phyloP scores from a whole-genome alignment of 2,797 vertebrate species.

The Propithecus deckenii region DNA sequence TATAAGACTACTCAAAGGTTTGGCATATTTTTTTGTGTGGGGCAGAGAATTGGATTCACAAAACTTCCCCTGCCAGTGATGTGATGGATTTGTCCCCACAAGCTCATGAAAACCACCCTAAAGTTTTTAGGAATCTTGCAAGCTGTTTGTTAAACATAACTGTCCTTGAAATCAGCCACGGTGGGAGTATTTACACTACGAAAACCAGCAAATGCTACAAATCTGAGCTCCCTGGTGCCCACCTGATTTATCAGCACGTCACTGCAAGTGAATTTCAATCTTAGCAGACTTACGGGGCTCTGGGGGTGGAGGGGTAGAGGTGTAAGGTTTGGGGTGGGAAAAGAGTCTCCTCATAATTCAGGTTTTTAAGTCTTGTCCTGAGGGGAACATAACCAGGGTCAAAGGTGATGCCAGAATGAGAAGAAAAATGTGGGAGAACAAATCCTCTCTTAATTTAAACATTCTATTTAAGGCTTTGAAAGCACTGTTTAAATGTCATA shows the following conservation, averaged over 20 bases:
- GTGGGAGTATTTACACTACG: neutral
- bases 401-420: constrained; percentile 32
- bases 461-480: constrained; percentile 50
- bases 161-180: neutral
- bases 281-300: neutral
- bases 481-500: constrained; percentile 13
- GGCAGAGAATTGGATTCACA: neutral
- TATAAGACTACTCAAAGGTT: neutral
- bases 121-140: neutral
- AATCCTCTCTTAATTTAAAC: constrained; percentile 25
- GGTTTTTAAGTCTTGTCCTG: constrained; percentile 6
- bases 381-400: constrained; percentile 3
- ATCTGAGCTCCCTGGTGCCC: neutral
- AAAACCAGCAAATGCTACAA: neutral
- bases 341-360: neutral
- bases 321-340: neutral
- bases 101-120: neutral
- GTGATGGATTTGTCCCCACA: neutral
- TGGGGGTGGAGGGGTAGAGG: neutral
- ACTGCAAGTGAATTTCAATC: neutral
- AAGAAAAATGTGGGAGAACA: neutral
- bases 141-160: neutral
- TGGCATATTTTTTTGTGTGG: neutral
- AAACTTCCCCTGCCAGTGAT: neutral
- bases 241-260: neutral